Base-by-base conservation (phyloP, 2,113 vertebrate species). In the Dromas ardeola region DNA sequence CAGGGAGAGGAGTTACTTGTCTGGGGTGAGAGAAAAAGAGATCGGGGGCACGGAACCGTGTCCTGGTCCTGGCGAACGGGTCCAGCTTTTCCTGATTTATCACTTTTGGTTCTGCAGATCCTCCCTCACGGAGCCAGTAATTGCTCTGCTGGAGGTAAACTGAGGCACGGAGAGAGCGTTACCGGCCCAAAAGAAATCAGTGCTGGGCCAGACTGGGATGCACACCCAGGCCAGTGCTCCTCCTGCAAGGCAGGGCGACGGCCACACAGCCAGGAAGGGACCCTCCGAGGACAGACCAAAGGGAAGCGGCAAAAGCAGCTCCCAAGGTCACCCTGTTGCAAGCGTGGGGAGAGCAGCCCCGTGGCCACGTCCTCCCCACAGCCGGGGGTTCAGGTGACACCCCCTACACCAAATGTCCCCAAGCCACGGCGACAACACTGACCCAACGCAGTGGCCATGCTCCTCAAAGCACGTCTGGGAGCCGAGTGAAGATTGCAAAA, bases 11-110 rank as follows among this genome's bases (percentile, higher is more conserved):
- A 47, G 29, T 69, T n/a, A 22, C 36, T 36, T 47, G 62, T 38
- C 19, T 11, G 34, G 40, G 45, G 10, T 5, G 20, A 43, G 30
- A 22, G 13, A 56, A 30, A 36, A 38, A 56, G 50, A 58, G 17
- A 13, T 32, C 2, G 3, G 29, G 17, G 86, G 45, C 3, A 1
- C 10, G 1, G 38, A 34, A 36, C 15, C 1, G 1, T 3, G 10
- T 67, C 61, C 69, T 21, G 34, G 23, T 25, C 43, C 32, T 3
- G 3, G 25, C 12, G 67, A 81, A 43, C 0, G 3, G 36, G 26
- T 59, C 38, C 38, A 30, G 47, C 38, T 77, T 40, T 23, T n/a
- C 43, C 19, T 36, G 15, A 3, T 20, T 59, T 12, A 43, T 32
- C 21, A 3, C 30, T 42, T 66, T 13, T 1, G 4, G 36, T 21